Conservation (phyloP, 1,140 invertebrate species). For the Brachionus plicatilis region DNA sequence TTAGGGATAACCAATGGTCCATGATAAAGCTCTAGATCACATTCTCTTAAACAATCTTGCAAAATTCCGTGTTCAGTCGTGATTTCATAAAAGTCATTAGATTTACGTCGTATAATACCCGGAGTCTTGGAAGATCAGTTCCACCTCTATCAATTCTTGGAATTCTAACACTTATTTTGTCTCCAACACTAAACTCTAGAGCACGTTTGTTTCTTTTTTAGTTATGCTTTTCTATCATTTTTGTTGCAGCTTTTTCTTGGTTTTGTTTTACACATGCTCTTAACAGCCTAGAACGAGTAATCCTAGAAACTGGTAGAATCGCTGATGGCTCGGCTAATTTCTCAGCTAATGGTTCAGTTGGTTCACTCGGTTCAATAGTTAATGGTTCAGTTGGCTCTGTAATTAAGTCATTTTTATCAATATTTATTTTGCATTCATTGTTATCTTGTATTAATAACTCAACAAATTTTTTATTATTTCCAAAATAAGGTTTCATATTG, state of each 20-base stretch:
- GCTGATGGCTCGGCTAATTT: neutral
- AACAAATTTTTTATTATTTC: neutral
- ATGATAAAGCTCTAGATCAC: neutral
- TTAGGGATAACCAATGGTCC: too few relatives aligned
- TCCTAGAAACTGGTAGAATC: neutral
- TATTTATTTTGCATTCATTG: neutral
- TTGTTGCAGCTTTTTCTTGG: neutral
- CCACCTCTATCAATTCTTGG: slow-evolving; percentile 1
- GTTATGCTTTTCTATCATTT: neutral
- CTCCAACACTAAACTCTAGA: neutral
- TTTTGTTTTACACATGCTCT: neutral
- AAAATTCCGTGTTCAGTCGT: neutral
- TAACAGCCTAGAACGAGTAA: neutral
- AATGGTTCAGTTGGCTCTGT: neutral
- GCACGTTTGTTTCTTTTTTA: neutral
- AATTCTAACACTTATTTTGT: neutral
- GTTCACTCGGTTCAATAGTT: too few relatives aligned
- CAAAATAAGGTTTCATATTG: neutral
- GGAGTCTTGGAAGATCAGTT: neutral
- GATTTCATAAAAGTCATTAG: neutral
- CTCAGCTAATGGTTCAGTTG: neutral
- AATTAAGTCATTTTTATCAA: neutral
- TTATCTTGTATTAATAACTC: neutral
- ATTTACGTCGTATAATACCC: neutral
- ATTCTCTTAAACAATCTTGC: neutral